A percentile compares a stretch with the other conserved stretches of the same genome.
Evolutionary conservation across 2,888 invertebrate genomes (phyloP).

Genomic region (Cremastinae sp.): DNA sequence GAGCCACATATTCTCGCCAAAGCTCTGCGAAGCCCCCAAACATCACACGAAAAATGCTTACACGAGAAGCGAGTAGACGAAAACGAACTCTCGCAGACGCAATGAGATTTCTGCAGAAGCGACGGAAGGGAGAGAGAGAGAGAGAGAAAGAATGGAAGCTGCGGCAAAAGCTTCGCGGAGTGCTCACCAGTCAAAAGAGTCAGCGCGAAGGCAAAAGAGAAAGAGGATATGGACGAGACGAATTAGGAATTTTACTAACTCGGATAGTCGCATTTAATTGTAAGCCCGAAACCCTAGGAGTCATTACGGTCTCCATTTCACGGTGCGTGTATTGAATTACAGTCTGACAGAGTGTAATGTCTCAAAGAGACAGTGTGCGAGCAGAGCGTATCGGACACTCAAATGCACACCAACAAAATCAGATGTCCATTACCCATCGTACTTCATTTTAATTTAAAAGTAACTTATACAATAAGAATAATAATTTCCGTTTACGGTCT

Average conservation of each 20-base stretch:
- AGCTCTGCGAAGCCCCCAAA: constrained; percentile 77
- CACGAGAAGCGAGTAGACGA: constrained; percentile 35
- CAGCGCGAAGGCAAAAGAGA: constrained; percentile 32
- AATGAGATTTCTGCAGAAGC: constrained; percentile 7
- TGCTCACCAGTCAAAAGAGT: constrained; percentile 21
- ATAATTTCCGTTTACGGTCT: not conserved
- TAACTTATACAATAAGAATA: not conserved
- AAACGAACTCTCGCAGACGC: constrained; percentile 33
- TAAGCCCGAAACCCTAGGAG: constrained; percentile 80
- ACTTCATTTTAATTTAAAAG: no score
- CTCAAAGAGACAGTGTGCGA: constrained; percentile 41
- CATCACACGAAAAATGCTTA: constrained; percentile 79
- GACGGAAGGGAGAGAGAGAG: not conserved
- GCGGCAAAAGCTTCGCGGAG: constrained; percentile 42
- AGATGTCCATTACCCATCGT: no score
- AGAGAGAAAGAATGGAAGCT: constrained; percentile 32
- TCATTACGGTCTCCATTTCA: constrained; percentile 78
- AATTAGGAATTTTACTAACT: constrained; percentile 80
- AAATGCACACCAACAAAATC: no score
- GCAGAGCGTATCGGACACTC: no score
- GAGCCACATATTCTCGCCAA: constrained; percentile 43
- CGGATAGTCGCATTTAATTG: constrained; percentile 80
- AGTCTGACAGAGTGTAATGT: constrained; percentile 59
- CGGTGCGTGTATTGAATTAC: constrained; percentile 78
- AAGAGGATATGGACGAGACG: constrained; percentile 65